Conservation (phyloP, 2,113 vertebrate species). For the Rutilus rutilus region DNA sequence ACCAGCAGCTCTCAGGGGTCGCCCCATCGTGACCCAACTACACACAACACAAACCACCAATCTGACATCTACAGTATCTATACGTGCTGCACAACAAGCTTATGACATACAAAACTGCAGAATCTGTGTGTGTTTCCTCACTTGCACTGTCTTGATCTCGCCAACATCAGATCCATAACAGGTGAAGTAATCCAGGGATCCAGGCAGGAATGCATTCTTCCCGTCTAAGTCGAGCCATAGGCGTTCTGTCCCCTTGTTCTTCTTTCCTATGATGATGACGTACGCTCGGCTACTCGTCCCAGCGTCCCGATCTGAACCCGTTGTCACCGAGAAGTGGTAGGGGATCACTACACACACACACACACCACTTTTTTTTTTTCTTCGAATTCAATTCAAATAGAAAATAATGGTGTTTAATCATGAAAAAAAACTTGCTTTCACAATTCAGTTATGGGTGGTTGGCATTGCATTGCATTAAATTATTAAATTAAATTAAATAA, state of each 20-base stretch:
- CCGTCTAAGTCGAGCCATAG: conserved; percentile 89
- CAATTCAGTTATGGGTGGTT: neutral
- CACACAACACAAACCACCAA: conserved; percentile 31
- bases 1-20: conserved; percentile 96
- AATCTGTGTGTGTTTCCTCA: conserved; percentile 62
- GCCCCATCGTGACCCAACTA: conserved; percentile 94
- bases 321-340: conserved; percentile 87
- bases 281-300: conserved; percentile 89
- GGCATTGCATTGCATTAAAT: neutral
- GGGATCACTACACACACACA: conserved; percentile 85
- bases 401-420: neutral
- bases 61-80: conserved; percentile 13
- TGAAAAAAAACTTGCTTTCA: neutral
- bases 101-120: neutral
- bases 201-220: conserved; percentile 83
- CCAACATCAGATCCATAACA: conserved; percentile 86
- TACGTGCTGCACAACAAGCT: neutral
- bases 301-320: conserved; percentile 84
- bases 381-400: neutral
- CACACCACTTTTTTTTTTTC: neutral
- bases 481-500: too few relatives aligned
- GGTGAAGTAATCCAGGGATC: conserved; percentile 88
- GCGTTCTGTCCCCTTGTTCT: conserved; percentile 78
- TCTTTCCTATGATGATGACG: conserved; percentile 85
- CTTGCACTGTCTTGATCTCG: conserved; percentile 93